Conservation (phyloP, 30 jellyfish, hydroid and myxozoan species). For the Rhopilema esculentum region DNA sequence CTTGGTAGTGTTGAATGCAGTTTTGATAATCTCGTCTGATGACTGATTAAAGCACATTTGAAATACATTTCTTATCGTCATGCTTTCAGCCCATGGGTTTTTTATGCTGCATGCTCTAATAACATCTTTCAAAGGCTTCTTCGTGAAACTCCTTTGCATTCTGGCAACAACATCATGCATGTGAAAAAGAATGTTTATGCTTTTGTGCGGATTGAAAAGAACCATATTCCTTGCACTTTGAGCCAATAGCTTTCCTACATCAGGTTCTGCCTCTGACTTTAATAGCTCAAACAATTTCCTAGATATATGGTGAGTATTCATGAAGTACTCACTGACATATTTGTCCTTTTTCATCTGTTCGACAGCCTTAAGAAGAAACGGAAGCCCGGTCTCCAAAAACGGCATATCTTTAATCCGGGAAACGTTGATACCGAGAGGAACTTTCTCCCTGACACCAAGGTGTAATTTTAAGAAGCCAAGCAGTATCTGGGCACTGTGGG, state of each 20-base stretch:
- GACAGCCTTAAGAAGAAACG: conserved; percentile 1
- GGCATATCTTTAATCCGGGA: background rate
- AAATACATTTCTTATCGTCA: background rate
- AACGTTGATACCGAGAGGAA: conserved; percentile 4
- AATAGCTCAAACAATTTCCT: background rate
- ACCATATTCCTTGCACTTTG: background rate
- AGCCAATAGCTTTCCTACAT: conserved; percentile 17
- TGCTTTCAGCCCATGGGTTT: background rate
- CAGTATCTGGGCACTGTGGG: background rate
- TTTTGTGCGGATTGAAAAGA: background rate
- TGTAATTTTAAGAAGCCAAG: background rate
- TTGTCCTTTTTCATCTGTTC: background rate
- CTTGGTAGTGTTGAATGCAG: background rate
- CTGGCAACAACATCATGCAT: background rate
- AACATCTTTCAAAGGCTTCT: conserved; percentile 9
- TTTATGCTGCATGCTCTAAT: conserved; percentile 1
- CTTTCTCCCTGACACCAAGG: conserved; percentile 1
- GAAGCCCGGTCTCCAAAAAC: background rate
- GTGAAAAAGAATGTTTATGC: background rate
- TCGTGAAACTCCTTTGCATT: conserved; percentile 12
- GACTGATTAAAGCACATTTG: conserved; percentile 7
- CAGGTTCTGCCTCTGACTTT: conserved; percentile 5
- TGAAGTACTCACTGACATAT: conserved; percentile 8
- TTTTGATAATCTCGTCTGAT: background rate
- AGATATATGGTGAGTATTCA: background rate